phyloP scores from a whole-genome alignment of 1,140 invertebrate genomes.

The Himalopsyche phryganea region DNA sequence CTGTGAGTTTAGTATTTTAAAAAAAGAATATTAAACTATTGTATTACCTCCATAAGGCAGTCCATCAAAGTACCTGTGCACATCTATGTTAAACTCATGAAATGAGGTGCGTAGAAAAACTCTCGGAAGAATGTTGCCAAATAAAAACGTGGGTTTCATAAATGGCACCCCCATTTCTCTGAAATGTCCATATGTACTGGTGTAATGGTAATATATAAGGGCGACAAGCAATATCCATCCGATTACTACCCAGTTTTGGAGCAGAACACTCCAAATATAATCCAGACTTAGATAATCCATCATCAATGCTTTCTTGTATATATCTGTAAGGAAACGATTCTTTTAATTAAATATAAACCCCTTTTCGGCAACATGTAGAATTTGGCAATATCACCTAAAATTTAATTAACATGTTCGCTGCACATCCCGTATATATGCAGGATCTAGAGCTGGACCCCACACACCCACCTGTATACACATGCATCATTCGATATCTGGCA shows the following conservation, averaged over 20 bases:
- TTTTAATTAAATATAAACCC: no score
- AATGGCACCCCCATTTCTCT: constrained; percentile 43
- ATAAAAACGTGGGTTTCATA: constrained; percentile 43
- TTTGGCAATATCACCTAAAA: no score
- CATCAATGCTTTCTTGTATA: not conserved
- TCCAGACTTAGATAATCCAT: constrained; percentile 20
- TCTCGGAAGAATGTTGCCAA: constrained; percentile 46
- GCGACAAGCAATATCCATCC: constrained; percentile 39
- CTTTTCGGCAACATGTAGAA: no score
- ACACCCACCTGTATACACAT: no score
- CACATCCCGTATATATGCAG: no score
- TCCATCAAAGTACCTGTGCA: constrained; percentile 49
- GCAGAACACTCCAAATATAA: constrained; percentile 33
- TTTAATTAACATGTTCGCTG: no score
- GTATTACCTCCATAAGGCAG: constrained; percentile 47
- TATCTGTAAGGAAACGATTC: no score
- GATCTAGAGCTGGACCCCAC: no score
- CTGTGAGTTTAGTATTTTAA: no score
- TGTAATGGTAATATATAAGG: constrained; percentile 44
- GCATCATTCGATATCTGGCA: no score
- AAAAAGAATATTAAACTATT: no score
- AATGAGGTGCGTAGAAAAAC: constrained; percentile 44
- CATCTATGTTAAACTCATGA: constrained; percentile 45
- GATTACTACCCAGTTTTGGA: constrained; percentile 43
- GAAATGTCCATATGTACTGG: constrained; percentile 44